Conservation (phyloP, 2,113 vertebrate genomes). For the Daubentonia madagascariensis region DNA sequence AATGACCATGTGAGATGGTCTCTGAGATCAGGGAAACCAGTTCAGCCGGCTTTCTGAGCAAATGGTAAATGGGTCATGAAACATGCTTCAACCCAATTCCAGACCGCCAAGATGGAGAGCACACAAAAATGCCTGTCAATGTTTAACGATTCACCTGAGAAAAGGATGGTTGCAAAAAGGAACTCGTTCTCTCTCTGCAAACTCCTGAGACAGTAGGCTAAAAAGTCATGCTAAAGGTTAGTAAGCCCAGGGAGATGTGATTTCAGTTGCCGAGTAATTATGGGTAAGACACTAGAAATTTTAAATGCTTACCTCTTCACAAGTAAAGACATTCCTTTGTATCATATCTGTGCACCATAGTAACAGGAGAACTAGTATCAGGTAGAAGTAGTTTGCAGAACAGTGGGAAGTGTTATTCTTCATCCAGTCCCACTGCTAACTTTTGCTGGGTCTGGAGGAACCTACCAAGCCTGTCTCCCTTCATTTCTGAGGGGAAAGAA, state of each 20-base stretch:
- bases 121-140: neutral
- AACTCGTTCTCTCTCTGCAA: neutral
- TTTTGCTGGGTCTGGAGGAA: neutral
- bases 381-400: neutral
- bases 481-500: slow-evolving; percentile 30
- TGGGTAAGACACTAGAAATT: slow-evolving; percentile 5
- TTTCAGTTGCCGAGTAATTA: neutral
- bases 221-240: neutral
- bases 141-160: neutral
- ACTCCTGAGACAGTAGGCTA: neutral
- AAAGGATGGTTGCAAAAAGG: neutral
- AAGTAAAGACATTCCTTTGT: neutral
- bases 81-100: neutral
- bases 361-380: neutral
- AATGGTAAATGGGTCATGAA: slow-evolving; percentile 29
- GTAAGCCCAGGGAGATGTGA: neutral
- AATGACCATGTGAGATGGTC: slow-evolving; percentile 7
- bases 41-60: slow-evolving; percentile 51
- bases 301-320: neutral
- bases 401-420: neutral
- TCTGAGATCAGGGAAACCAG: slow-evolving; percentile 49
- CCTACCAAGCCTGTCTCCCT: neutral
- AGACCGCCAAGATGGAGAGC: neutral
- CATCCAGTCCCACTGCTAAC: neutral
- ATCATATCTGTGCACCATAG: neutral